A percentile compares a stretch with the other conserved stretches of the same genome.
phyloP scores from a whole-genome alignment of 2,113 vertebrate species.

The Equus przewalskii region DNA sequence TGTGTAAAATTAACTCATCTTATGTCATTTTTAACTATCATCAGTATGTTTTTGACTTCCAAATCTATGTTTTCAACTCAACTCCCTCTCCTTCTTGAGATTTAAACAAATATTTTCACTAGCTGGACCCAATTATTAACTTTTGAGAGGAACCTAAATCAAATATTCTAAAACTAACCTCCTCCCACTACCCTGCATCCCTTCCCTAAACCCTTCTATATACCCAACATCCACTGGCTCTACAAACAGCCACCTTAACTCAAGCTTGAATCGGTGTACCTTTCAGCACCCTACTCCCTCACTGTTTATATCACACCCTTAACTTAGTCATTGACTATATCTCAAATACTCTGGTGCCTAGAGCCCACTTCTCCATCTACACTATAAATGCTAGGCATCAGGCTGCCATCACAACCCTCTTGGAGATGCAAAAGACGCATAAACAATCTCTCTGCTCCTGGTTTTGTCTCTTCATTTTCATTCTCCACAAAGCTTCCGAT shows the following conservation, averaged over 20 bases:
- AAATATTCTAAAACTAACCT: neutral
- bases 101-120: neutral
- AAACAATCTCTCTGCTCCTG: neutral
- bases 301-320: neutral
- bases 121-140: neutral
- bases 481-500: neutral
- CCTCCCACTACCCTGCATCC: neutral
- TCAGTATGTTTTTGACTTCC: neutral
- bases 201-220: neutral
- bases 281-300: neutral
- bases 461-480: neutral
- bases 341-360: neutral
- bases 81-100: neutral
- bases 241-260: neutral
- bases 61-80: neutral
- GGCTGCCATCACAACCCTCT: neutral
- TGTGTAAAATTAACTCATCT: neutral
- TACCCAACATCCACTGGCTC: neutral
- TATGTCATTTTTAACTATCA: neutral
- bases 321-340: neutral
- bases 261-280: neutral
- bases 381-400: neutral
- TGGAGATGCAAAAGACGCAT: neutral
- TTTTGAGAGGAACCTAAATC: neutral
- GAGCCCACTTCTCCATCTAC: neutral